These are phyloP conservation scores for Rattus rattus DNA, from an alignment of 2,113 vertebrate genomes.

Conservation along the genomic window DNA sequence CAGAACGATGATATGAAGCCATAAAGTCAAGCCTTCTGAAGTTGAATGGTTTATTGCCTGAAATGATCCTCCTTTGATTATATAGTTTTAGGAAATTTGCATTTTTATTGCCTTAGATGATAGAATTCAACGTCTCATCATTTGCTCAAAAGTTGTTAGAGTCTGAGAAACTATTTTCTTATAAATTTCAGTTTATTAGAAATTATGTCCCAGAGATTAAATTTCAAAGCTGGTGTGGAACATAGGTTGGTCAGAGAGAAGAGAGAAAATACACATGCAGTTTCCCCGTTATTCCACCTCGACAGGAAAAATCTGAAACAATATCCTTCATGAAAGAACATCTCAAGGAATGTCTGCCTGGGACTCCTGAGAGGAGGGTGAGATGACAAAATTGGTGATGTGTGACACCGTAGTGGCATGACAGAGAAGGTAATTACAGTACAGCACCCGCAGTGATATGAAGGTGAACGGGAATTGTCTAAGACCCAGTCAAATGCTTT, in stretches of 20 bases:
- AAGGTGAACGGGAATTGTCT: conserved; percentile 31
- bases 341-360: neutral
- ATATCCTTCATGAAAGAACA: neutral
- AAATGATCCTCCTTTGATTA: conserved; percentile 61
- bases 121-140: conserved; percentile 50
- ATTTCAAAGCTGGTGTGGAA: conserved; percentile 33
- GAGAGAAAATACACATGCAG: neutral
- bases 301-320: neutral
- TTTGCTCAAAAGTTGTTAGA: conserved; percentile 65
- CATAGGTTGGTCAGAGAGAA: neutral
- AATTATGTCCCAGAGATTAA: conserved; percentile 12
- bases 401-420: neutral
- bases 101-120: conserved; percentile 40
- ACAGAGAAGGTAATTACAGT: neutral
- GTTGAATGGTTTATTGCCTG: conserved; percentile 50
- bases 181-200: conserved; percentile 42
- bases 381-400: conserved; percentile 5
- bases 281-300: neutral
- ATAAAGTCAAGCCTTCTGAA: conserved; percentile 64
- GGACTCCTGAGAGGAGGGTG: neutral
- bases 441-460: neutral
- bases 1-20: conserved; percentile 36
- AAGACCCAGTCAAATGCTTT: neutral
- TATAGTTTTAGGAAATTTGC: conserved; percentile 54
- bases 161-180: conserved; percentile 51